Base-by-base conservation (phyloP, 2,797 vertebrate genomes). In the Chiloscyllium punctatum region DNA sequence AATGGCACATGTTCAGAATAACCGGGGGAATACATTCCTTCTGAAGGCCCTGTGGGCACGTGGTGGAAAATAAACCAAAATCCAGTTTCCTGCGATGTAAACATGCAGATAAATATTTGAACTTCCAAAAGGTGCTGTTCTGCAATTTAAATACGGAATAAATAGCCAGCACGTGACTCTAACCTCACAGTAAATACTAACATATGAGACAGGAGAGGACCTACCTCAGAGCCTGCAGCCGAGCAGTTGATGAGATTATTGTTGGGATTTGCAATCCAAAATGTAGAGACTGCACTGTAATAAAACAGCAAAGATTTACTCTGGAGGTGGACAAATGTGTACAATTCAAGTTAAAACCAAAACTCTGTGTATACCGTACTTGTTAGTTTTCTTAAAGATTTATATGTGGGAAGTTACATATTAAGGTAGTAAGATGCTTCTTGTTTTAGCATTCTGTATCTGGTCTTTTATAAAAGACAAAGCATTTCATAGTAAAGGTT, bases 51-150 rank as follows among this genome's bases (percentile, higher is more conserved):
- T 0, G 99, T 99, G 0, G 99, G 98, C 62, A 99, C 98, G 0
- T 99, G 99, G 97, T 99, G 99, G 97, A 99, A 98, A 96, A 99
- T 97, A 96, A 99, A 99, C 99, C 99, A 99, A 97, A 99, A 99
- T 16, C 99, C 99, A 0, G 99, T 99, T 97, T 99, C 99, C 99
- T 99, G 97, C 16, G 74, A 95, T 25, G 30, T 95, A 95, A 95
- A 33, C 69, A 95, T 77, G 3, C 71, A 16, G 69, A 94, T 72
- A 42, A 94, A 71, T 71, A 25, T 23, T 72, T 94, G 71, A 74
- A 53, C 23, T 77, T 77, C 69, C 42, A 33, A 95, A 95, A 95
- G 33, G 71, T 77, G 16, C 27, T n/a, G 18, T 15, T n/a, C 48
- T 57, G 69, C 42, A 51, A 69, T 72, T 74, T 74, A 53, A 30